Evolutionary conservation across 2,888 invertebrate species (phyloP).

Genomic region (Stictocephala bisonia): DNA sequence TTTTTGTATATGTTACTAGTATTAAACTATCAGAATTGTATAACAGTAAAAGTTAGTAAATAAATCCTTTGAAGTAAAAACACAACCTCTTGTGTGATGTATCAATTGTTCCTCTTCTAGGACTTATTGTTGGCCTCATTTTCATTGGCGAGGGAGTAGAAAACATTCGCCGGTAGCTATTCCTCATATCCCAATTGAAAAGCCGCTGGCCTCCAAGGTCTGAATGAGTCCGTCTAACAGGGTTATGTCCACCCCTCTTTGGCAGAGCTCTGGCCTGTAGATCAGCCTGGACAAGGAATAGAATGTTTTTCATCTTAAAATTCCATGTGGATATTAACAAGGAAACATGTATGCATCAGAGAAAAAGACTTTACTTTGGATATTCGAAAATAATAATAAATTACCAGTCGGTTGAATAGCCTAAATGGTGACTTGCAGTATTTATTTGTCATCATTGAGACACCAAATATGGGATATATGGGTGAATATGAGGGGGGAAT

Average conservation of each 20-base stretch:
- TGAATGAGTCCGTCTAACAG: constrained; percentile 70
- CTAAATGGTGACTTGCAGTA: too few relatives aligned
- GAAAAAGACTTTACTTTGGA: neutral
- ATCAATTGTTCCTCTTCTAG: constrained; percentile 59
- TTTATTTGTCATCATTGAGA: too few relatives aligned
- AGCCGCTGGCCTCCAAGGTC: constrained; percentile 70
- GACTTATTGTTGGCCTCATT: constrained; percentile 63
- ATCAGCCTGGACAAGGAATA: constrained; percentile 66
- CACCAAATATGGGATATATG: too few relatives aligned
- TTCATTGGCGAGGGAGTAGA: constrained; percentile 67
- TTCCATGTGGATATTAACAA: too few relatives aligned
- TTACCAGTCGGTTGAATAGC: too few relatives aligned
- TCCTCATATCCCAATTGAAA: constrained; percentile 68
- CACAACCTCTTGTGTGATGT: constrained; percentile 32
- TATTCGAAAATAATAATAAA: too few relatives aligned
- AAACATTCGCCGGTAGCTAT: constrained; percentile 67
- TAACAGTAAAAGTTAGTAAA: too few relatives aligned
- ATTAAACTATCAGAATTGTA: too few relatives aligned
- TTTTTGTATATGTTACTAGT: too few relatives aligned
- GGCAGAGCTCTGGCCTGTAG: constrained; percentile 66
- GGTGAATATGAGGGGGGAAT: too few relatives aligned
- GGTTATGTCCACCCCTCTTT: constrained; percentile 64
- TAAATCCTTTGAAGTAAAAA: too few relatives aligned
- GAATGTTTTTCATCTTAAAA: neutral
- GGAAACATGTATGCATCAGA: neutral